Evolutionary conservation across 1,140 invertebrate genomes (phyloP).

Genomic region (Drosophila aff.): DNA sequence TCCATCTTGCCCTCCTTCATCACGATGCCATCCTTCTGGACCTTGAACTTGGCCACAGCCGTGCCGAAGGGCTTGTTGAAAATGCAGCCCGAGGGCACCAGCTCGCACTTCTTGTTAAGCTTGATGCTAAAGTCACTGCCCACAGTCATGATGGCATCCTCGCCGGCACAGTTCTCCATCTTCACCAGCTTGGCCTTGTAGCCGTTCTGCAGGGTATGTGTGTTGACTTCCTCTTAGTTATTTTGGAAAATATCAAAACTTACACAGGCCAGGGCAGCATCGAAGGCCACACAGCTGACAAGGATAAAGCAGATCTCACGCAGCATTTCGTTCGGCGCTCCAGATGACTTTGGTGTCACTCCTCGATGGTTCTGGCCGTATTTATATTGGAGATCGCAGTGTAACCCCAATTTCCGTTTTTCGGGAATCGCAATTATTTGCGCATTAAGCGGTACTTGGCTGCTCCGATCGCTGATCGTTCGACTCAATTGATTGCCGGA

Average conservation of each 20-base stretch:
- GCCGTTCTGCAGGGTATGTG: slow-evolving; percentile 61
- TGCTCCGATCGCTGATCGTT: slow-evolving; percentile 72
- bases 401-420: slow-evolving; percentile 26
- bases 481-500: slow-evolving; percentile 74
- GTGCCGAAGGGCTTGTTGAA: slow-evolving; percentile 73
- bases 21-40: slow-evolving; percentile 75
- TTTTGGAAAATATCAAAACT: slow-evolving; percentile 26
- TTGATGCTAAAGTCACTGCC: slow-evolving; percentile 67
- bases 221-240: not conserved
- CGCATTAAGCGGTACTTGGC: slow-evolving; percentile 67
- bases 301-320: slow-evolving; percentile 42
- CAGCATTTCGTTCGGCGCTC: slow-evolving; percentile 46
- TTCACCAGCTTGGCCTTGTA: slow-evolving; percentile 81
- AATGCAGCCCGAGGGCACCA: slow-evolving; percentile 75
- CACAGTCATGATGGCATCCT: slow-evolving; percentile 64
- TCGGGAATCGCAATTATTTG: slow-evolving; percentile 64
- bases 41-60: slow-evolving; percentile 71
- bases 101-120: slow-evolving; percentile 81
- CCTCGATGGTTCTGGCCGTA: slow-evolving; percentile 15
- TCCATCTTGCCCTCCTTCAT: slow-evolving; percentile 82
- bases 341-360: slow-evolving; percentile 15
- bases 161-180: slow-evolving; percentile 77
- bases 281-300: slow-evolving; percentile 45
- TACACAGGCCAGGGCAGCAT: slow-evolving; percentile 73
- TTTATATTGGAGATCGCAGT: slow-evolving; percentile 56